Percentiles rank a stretch among this genome's conserved stretches.
Evolutionary conservation across 37 sponge, comb jelly and placozoan genomes (phyloP).

Genomic region (Hexactinellida sp.): DNA sequence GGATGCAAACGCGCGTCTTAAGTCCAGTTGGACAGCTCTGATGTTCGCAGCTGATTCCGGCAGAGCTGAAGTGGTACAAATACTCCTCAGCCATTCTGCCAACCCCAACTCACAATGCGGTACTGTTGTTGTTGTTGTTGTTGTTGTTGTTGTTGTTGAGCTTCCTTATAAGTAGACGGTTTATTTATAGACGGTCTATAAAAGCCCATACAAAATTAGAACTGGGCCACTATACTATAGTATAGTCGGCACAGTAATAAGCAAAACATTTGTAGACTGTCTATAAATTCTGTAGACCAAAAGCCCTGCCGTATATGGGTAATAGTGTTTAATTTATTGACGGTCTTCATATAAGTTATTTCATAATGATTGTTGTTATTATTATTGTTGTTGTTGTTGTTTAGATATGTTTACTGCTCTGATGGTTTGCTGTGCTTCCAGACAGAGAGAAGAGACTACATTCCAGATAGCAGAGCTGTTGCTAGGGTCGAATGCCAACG

Average conservation of each 20-base stretch:
- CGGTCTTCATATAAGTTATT: too few species aligned
- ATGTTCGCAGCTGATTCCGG: slow-evolving; percentile 38
- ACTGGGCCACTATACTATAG: too few species aligned
- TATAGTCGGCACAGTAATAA: too few species aligned
- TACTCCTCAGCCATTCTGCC: slow-evolving; percentile 28
- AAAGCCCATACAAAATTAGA: too few species aligned
- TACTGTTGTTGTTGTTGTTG: not conserved
- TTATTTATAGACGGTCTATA: too few species aligned
- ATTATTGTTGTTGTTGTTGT: not conserved
- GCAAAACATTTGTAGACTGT: too few species aligned
- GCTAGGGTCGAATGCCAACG: slow-evolving; percentile 29
- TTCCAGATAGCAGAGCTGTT: slow-evolving; percentile 31
- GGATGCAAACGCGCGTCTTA: slow-evolving; percentile 25
- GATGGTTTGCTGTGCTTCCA: slow-evolving; percentile 34
- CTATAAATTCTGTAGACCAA: too few species aligned
- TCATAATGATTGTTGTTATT: too few species aligned
- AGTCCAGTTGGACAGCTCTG: slow-evolving; percentile 39
- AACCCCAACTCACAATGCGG: slow-evolving; percentile 39
- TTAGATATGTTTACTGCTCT: slow-evolving; percentile 46
- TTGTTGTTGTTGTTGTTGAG: not conserved
- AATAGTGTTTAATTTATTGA: too few species aligned
- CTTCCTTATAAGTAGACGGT: not conserved
- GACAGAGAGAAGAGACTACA: slow-evolving; percentile 10
- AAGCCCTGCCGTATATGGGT: too few species aligned
- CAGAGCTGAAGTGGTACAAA: not conserved